These are phyloP conservation scores for Empidonax traillii DNA, from an alignment of 2,113 vertebrate genomes.

Conservation along the genomic window DNA sequence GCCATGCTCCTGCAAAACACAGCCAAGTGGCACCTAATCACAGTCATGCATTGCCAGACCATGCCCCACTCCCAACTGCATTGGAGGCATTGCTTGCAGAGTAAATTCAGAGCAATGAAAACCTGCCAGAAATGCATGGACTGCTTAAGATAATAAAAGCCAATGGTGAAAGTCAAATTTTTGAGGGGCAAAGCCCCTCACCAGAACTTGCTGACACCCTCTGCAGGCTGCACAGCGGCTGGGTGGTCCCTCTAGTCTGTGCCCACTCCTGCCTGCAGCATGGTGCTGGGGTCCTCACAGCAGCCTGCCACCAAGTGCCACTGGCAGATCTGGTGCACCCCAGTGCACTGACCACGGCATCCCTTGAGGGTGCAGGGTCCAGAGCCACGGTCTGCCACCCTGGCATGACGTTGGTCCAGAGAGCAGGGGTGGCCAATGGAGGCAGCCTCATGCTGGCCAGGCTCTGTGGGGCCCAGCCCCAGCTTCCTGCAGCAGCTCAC, in stretches of 20 bases:
- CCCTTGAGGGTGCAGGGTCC: neutral
- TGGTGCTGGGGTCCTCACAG: neutral
- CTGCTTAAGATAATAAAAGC: neutral
- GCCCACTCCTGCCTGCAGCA: neutral
- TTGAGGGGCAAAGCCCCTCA: neutral
- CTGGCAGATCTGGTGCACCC: neutral
- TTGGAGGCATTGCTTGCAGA: neutral
- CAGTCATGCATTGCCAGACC: neutral
- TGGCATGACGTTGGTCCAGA: fast-evolving
- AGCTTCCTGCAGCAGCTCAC: fast-evolving
- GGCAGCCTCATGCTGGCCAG: neutral
- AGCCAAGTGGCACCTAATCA: neutral
- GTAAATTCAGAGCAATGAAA: neutral
- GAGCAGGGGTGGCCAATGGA: neutral
- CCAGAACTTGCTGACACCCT: neutral
- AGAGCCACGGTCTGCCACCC: neutral
- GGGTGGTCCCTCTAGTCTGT: neutral
- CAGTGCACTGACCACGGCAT: fast-evolving
- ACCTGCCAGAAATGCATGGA: neutral
- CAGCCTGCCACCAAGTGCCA: neutral
- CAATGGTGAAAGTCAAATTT: neutral
- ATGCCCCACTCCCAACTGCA: neutral
- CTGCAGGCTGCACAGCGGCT: neutral
- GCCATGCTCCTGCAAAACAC: neutral
- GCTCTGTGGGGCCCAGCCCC: neutral